Percentiles rank a stretch among this genome's conserved stretches.
Conservation (phyloP, 1,140 invertebrate genomes). For the Trachymyrmex septentrionalis region DNA sequence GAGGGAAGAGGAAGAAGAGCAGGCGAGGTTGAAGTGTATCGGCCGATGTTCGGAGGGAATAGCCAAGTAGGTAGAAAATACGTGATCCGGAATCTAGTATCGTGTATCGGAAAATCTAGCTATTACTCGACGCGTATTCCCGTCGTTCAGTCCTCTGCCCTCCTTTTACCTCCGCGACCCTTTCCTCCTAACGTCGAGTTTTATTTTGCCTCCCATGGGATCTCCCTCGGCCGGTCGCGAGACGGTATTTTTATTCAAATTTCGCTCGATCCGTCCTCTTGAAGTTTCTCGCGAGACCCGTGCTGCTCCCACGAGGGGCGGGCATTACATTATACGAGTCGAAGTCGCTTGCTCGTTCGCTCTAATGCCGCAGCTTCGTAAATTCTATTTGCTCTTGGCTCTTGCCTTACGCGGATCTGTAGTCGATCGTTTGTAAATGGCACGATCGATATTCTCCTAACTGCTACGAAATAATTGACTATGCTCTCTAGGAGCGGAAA, state of each 20-base stretch:
- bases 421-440: slow-evolving; percentile 42
- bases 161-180: slow-evolving; percentile 4
- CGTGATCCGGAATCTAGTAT: slow-evolving; percentile 63
- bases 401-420: slow-evolving; percentile 15
- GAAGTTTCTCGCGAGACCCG: slow-evolving; percentile 71
- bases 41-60: slow-evolving; percentile 53
- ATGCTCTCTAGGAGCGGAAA: background rate
- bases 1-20: background rate
- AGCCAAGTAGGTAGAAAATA: slow-evolving; percentile 64
- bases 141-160: slow-evolving; percentile 20
- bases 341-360: slow-evolving; percentile 50
- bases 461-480: slow-evolving; percentile 43
- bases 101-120: slow-evolving; percentile 72
- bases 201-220: slow-evolving; percentile 68
- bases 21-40: slow-evolving; percentile 27
- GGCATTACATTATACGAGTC: slow-evolving; percentile 76
- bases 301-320: slow-evolving; percentile 59
- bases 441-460: slow-evolving; percentile 54
- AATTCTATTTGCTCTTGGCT: slow-evolving; percentile 70
- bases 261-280: slow-evolving; percentile 74
- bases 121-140: slow-evolving; percentile 60
- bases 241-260: slow-evolving; percentile 80
- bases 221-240: slow-evolving; percentile 48
- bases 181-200: slow-evolving; percentile 47
- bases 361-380: slow-evolving; percentile 66